Evolutionary conservation across 2,113 vertebrate species (phyloP).

Genomic region (Narcine bancroftii): DNA sequence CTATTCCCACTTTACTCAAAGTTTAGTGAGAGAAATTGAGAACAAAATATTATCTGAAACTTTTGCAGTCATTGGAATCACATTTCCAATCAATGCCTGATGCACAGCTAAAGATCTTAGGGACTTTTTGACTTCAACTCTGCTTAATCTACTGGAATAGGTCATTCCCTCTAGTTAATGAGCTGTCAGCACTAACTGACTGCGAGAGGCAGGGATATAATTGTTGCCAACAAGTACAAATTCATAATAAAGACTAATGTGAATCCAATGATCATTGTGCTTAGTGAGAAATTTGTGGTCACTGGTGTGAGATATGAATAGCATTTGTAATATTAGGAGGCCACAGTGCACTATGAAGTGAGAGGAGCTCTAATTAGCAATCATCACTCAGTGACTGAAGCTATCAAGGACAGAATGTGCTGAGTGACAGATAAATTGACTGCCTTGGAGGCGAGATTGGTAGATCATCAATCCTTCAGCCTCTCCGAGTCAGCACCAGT

Average conservation of each 20-base stretch:
- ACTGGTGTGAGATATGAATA: not conserved
- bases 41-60: not conserved
- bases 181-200: not conserved
- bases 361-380: not conserved
- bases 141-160: not conserved
- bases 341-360: not conserved
- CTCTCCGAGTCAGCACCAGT: not conserved
- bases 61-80: not conserved
- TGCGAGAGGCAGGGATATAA: not conserved
- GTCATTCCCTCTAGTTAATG: not conserved
- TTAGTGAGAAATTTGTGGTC: not conserved
- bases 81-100: not conserved
- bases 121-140: not conserved
- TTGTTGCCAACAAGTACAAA: not conserved
- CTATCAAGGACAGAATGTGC: not conserved
- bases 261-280: not conserved
- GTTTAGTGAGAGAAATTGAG: not conserved
- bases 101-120: not conserved
- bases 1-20: not conserved
- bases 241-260: not conserved
- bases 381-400: not conserved
- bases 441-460: not conserved
- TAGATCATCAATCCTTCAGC: not conserved
- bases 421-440: not conserved
- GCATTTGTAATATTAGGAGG: not conserved